Evolutionary conservation across 1,140 invertebrate species (phyloP), one percentile per base, ranked within the genome.

Genomic region (Philaenus spumarius): DNA sequence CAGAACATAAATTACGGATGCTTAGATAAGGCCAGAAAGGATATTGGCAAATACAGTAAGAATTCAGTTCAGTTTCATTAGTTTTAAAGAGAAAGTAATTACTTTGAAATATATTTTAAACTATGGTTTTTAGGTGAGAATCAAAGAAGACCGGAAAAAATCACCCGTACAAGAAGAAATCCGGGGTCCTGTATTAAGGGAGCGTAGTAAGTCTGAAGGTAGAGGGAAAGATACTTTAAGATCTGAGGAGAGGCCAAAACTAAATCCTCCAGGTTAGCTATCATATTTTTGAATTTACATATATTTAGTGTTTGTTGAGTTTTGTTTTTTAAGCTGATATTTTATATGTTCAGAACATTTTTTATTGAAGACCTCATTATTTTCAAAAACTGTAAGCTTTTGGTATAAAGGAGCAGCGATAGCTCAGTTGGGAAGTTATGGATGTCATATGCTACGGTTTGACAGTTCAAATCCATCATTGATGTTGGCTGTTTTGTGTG

Each of bases 131-230:
- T 37, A 69, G 67, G 68, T 69, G 3, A 59, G 74, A 22, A 73
- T 72, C 2, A 78, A 78, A 53, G 78, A 79, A 22, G 77, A 79
- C 26, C 65, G 77, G 3, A 78, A 78, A 45, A 80, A 80, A 56
- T 78, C 76, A 0, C 64, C 65, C 20, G 66, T 64, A 5, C 61
- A 65, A 51, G 64, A 66, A 46, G 65, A 64, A 20, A 35, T 37
- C 1, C 46, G 30, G 39, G 54, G 26, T 54, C 56, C 47, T 69
- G 71, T 47, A 67, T 73, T 17, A 73, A 72, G 63, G 60, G 79
- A 67, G 75, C 74, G 65, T 67, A 69, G 69, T 66, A 62, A 80
- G 76, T 67, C 78, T 63, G 59, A 80, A 71, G 68, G 79, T 66
- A 60, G 78, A 73, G 76, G 58, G 68, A 55, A 64, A 57, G 47